These are phyloP conservation scores for Apis florea DNA, from an alignment of 1,140 invertebrate genomes.

Conservation along the genomic window DNA sequence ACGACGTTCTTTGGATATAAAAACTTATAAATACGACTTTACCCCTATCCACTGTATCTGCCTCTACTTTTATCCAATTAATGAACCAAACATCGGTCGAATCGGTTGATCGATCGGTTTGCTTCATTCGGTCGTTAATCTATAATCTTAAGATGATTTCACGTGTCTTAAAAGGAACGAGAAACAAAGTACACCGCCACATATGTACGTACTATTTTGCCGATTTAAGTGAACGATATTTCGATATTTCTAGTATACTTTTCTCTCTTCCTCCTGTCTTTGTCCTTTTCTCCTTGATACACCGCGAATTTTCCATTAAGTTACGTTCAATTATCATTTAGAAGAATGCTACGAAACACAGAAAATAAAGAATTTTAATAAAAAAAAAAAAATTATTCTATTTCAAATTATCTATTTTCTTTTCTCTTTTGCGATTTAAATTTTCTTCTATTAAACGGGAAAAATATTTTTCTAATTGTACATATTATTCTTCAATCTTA, in stretches of 20 bases:
- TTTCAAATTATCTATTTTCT: neutral
- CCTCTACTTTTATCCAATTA: slow-evolving; percentile 37
- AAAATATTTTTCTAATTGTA: no score
- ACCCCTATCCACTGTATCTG: slow-evolving; percentile 36
- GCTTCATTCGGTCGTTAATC: slow-evolving; percentile 54
- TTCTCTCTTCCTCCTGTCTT: slow-evolving; percentile 13
- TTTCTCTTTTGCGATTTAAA: neutral
- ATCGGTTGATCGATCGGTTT: slow-evolving; percentile 20
- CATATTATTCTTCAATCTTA: no score
- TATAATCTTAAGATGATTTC: slow-evolving; percentile 60
- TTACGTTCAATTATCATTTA: slow-evolving; percentile 75
- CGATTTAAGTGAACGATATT: slow-evolving; percentile 50
- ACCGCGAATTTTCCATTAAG: slow-evolving; percentile 65
- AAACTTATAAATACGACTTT: slow-evolving; percentile 45
- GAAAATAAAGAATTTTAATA: slow-evolving; percentile 73
- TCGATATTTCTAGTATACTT: slow-evolving; percentile 54
- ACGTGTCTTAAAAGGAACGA: slow-evolving; percentile 45
- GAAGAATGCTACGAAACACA: slow-evolving; percentile 69
- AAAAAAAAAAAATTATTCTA: slow-evolving; percentile 49
- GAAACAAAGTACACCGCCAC: slow-evolving; percentile 10
- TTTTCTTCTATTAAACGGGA: no score
- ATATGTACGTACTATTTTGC: slow-evolving; percentile 50
- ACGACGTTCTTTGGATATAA: slow-evolving; percentile 34
- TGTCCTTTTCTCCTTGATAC: slow-evolving; percentile 16
- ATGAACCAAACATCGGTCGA: slow-evolving; percentile 13